Percentiles rank a stretch among this genome's conserved stretches.
These are phyloP conservation scores for Mesocentrotus franciscanus DNA, from an alignment of 53 echinoderm and acorn worm genomes.

Conservation along the genomic window DNA sequence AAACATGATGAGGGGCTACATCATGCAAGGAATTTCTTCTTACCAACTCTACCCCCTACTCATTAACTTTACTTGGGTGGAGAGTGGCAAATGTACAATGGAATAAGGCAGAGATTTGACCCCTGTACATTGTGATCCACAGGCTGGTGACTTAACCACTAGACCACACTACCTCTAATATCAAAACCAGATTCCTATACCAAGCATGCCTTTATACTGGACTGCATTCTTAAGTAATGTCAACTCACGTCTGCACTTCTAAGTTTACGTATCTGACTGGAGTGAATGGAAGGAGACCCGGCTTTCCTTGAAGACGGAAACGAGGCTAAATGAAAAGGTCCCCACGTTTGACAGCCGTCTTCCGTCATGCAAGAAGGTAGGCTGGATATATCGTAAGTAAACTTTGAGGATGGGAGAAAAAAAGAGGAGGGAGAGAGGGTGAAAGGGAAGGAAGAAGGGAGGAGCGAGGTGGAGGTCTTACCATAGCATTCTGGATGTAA, in stretches of 20 bases:
- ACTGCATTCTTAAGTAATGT: not conserved
- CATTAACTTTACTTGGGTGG: no score
- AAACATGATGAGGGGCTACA: no score
- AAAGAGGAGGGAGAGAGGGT: not conserved
- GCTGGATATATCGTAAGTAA: conserved; percentile 13
- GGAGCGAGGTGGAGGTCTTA: not conserved
- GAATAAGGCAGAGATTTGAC: no score
- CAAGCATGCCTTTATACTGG: not conserved
- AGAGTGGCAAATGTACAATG: no score
- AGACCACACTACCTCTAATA: not conserved
- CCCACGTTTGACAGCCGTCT: conserved; percentile 24
- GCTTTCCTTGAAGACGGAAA: not conserved
- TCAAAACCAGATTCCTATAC: not conserved
- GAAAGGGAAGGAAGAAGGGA: no score
- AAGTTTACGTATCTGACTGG: not conserved
- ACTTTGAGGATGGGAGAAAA: not conserved
- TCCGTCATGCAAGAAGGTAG: not conserved
- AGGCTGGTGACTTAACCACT: no score
- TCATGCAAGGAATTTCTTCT: no score
- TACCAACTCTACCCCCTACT: no score
- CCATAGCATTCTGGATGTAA: no score
- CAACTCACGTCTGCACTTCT: not conserved
- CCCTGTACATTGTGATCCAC: no score
- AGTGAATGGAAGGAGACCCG: not conserved
- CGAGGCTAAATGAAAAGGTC: conserved; percentile 22